phyloP scores from a whole-genome alignment of 2,888 invertebrate genomes.

The Tachina lurida region DNA sequence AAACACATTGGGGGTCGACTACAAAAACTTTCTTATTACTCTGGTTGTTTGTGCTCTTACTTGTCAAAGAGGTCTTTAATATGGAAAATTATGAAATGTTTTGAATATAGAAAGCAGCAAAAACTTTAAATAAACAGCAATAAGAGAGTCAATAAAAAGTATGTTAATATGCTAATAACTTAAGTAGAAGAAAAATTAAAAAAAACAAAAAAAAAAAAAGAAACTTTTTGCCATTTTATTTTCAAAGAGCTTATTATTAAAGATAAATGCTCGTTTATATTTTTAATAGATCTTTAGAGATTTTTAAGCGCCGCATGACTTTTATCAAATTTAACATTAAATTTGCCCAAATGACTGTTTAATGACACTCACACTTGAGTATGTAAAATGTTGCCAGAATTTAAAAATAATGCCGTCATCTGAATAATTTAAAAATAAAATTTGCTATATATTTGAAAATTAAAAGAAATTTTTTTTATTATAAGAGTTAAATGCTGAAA shows the following conservation, averaged over 20 bases:
- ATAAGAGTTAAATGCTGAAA: too few species aligned
- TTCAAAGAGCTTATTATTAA: conserved; percentile 2
- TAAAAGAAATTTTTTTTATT: too few species aligned
- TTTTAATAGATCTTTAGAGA: conserved; percentile 32
- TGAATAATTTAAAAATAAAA: too few species aligned
- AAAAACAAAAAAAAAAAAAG: not conserved
- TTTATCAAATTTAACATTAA: not conserved
- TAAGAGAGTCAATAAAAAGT: conserved; percentile 48
- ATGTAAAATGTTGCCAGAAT: not conserved
- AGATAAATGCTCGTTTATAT: conserved; percentile 17
- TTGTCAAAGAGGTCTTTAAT: conserved; percentile 7
- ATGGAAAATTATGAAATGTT: conserved; percentile 25
- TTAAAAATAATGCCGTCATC: too few species aligned
- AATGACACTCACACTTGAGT: not conserved
- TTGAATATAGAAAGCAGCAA: not conserved
- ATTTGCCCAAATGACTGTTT: conserved; percentile 1
- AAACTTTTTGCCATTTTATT: conserved; percentile 18
- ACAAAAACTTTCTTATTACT: conserved; percentile 26
- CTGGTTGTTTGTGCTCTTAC: not conserved
- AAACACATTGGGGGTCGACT: conserved; percentile 54
- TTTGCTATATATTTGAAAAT: too few species aligned
- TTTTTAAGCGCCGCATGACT: not conserved
- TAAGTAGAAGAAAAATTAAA: not conserved
- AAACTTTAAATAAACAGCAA: not conserved
- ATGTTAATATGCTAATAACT: conserved; percentile 60